phyloP scores from a whole-genome alignment of 2,113 vertebrate species.

The Podarcis muralis region DNA sequence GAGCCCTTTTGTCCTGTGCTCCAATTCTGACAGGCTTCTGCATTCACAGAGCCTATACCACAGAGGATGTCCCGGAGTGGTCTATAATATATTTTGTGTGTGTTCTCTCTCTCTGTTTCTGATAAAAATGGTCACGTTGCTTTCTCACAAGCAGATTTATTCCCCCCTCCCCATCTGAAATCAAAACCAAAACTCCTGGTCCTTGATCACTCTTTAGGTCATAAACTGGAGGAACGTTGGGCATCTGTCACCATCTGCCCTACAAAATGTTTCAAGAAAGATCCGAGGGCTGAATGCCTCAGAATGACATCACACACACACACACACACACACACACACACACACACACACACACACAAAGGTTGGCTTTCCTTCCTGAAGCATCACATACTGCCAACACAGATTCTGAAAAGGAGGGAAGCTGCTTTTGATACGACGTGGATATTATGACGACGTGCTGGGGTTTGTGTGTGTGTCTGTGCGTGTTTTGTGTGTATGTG shows the following conservation, averaged over 20 bases:
- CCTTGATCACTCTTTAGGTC: too few relatives aligned
- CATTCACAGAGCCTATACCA: neutral
- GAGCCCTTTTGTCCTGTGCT: neutral
- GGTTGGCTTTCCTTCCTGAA: neutral
- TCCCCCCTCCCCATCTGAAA: neutral
- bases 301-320: slow-evolving; percentile 2
- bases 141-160: neutral
- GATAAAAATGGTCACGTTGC: neutral
- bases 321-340: too few relatives aligned
- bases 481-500: neutral
- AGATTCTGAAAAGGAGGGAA: neutral
- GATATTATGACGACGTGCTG: neutral
- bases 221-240: neutral
- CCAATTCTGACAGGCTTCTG: neutral
- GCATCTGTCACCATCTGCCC: neutral
- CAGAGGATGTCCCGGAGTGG: neutral
- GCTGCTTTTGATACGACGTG: slow-evolving; percentile 1
- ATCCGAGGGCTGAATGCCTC: neutral
- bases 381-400: neutral
- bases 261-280: neutral
- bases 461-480: neutral
- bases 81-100: neutral
- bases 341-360: too few relatives aligned
- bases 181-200: neutral
- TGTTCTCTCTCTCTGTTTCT: neutral